Conservation (phyloP, 2,113 vertebrate genomes). For the Perca flavescens region DNA sequence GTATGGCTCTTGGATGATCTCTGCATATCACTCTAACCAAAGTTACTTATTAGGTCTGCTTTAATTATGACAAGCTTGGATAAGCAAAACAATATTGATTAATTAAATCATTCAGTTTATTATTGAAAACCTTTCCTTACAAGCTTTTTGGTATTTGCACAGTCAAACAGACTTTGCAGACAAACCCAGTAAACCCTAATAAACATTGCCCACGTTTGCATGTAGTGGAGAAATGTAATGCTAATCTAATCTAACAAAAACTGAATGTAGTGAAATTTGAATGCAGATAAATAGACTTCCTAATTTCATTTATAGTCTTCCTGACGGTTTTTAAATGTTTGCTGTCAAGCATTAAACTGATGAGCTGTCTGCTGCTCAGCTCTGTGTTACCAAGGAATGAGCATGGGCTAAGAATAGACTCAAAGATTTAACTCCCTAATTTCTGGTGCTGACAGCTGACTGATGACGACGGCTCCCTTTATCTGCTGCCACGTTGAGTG, state of each 20-base stretch:
- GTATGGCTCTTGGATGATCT: background rate
- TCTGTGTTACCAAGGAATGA: slow-evolving; percentile 40
- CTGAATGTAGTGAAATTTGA: background rate
- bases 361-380: slow-evolving; percentile 55
- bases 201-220: background rate
- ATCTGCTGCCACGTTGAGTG: slow-evolving; percentile 11
- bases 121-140: background rate
- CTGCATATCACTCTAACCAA: background rate
- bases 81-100: background rate
- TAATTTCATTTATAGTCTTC: slow-evolving; percentile 6
- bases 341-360: background rate
- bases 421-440: slow-evolving; percentile 55
- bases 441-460: slow-evolving; percentile 68
- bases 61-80: background rate
- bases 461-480: slow-evolving; percentile 31
- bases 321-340: background rate
- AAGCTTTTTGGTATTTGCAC: background rate
- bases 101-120: background rate
- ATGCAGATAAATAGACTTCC: background rate
- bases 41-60: background rate
- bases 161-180: too few relatives aligned
- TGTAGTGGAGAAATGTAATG: background rate
- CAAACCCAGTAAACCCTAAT: background rate
- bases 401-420: slow-evolving; percentile 61
- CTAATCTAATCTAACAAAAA: background rate